phyloP scores from a whole-genome alignment of 2,113 vertebrate genomes.

The Crotalus viridis region DNA sequence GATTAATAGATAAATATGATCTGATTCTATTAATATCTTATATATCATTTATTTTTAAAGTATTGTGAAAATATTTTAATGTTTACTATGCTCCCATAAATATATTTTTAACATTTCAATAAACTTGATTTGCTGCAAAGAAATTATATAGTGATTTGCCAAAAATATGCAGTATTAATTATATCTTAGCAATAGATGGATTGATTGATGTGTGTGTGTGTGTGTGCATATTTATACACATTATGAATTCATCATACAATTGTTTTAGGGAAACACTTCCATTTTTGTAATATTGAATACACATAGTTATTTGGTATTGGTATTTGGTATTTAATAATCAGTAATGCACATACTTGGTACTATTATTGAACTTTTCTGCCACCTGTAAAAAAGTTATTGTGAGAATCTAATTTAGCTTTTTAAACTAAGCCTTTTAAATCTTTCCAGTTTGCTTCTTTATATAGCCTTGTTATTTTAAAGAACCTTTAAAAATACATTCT shows the following conservation, averaged over 20 bases:
- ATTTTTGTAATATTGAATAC: not conserved
- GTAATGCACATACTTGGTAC: constrained; percentile 24
- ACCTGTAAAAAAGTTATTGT: not conserved
- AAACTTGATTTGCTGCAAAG: constrained; percentile 13
- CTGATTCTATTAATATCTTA: not conserved
- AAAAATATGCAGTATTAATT: constrained; percentile 41
- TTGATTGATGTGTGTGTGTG: no score
- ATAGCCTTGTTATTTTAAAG: not conserved
- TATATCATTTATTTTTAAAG: constrained; percentile 12
- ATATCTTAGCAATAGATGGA: not conserved
- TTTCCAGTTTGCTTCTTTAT: constrained; percentile 51
- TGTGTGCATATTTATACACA: not conserved
- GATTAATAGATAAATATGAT: not conserved
- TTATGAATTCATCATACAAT: constrained; percentile 20
- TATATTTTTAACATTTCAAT: not conserved
- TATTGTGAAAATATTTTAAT: constrained; percentile 10
- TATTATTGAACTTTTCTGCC: constrained; percentile 26
- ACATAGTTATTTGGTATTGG: not conserved
- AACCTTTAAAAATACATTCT: not conserved
- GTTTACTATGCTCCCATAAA: constrained; percentile 18
- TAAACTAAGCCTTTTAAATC: constrained; percentile 41
- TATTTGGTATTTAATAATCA: not conserved
- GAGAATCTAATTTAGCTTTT: constrained; percentile 18
- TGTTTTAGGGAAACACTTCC: not conserved
- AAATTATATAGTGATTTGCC: constrained; percentile 35